Base-by-base conservation (phyloP, 1,140 invertebrate genomes). In the Drosophila guanche region DNA sequence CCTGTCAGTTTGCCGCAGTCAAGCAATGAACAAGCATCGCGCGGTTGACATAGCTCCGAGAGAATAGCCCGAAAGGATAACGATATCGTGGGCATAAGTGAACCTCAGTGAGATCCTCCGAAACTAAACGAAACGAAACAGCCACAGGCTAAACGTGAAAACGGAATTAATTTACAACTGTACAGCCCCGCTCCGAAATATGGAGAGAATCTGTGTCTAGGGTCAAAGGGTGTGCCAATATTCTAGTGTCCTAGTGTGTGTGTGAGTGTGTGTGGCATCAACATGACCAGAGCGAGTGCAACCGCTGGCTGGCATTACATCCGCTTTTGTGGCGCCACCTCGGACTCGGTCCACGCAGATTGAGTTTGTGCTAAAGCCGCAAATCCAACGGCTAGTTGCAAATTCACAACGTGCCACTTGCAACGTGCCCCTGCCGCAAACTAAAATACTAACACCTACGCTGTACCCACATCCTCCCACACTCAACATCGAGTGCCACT, bases 1-100 rank as follows among this genome's bases (percentile, higher is more conserved):
- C 23, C 58, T 65, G 59, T 88, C 78, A 86, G 81, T 86, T 81
- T 86, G 83, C 81, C 81, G 81, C 81, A 86, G 81, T 88, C 74
- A 72, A 88, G 77, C 83, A 88, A 57, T 68, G 70, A 88, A 70
- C 65, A 65, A 77, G 77, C 63, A 80, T 29, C 81, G 79, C 70
- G 78, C 81, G 77, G 74, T 74, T 42, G 7, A 3, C 37, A 27
- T 6, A 25, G 25, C 0, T 23, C 16, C 40, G 46, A 29, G 16
- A 27, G 69, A 50, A 73, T 63, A 63, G 41, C 58, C 54, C 62
- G 40, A 41, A 40, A 67, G 62, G 56, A 80, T 76, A 77, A 62
- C 29, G 41, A 42, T 48, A 42, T 33, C 40, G 62, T 45, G 33
- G 8, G 25, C n/a, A 33, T 16, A 12, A 33, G 8, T 29, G 43